phyloP scores from a whole-genome alignment of 2,113 vertebrate species.

The Onychostruthus taczanowskii region DNA sequence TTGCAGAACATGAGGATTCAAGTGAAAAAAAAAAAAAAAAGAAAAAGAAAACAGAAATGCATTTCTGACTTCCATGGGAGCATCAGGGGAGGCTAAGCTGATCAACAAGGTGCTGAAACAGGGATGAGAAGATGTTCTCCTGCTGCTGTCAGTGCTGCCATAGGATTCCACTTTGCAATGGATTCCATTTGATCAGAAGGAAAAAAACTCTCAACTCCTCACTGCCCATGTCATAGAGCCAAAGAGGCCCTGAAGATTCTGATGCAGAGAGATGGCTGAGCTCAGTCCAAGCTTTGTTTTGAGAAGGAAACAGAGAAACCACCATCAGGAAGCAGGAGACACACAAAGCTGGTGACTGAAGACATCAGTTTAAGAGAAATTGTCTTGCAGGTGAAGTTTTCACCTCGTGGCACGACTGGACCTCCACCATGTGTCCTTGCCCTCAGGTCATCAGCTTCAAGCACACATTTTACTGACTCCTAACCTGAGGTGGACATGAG shows the following conservation, averaged over 20 bases:
- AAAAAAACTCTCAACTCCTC: not conserved
- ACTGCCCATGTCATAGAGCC: not conserved
- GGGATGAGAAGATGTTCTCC: not conserved
- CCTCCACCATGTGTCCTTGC: fast-evolving
- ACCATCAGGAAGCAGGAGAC: not conserved
- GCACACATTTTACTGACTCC: not conserved
- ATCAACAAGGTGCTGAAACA: not conserved
- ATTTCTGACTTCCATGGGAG: not conserved
- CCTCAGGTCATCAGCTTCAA: not conserved
- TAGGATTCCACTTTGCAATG: not conserved
- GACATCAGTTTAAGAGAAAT: not conserved
- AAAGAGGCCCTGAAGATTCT: not conserved
- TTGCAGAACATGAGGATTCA: not conserved
- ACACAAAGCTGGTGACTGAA: not conserved
- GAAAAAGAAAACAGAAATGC: not conserved
- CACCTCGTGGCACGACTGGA: not conserved
- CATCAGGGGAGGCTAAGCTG: not conserved
- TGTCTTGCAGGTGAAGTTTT: not conserved
- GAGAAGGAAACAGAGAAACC: not conserved
- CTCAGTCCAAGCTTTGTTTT: not conserved
- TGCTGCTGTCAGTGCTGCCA: not conserved
- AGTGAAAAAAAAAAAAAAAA: not conserved
- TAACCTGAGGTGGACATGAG: fast-evolving
- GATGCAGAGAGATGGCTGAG: not conserved
- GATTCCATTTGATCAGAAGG: not conserved